phyloP scores from a whole-genome alignment of 2,113 vertebrate species.

The Ascaphus truei region DNA sequence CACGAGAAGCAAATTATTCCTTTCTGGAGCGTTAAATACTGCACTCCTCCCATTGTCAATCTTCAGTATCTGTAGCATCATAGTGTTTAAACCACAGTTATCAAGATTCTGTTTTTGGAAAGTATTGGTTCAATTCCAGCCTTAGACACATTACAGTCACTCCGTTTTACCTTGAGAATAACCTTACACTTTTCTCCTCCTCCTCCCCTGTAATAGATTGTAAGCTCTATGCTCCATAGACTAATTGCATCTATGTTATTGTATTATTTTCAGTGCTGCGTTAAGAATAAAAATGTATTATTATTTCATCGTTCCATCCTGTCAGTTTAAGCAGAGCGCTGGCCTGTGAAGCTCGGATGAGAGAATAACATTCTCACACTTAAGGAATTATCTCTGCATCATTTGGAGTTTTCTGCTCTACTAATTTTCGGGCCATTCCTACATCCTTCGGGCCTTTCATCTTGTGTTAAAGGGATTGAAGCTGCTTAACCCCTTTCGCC shows the following conservation, averaged over 20 bases:
- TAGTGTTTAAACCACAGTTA: no score
- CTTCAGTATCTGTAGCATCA: no score
- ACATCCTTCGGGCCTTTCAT: slow-evolving; percentile 38
- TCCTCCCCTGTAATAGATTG: background rate
- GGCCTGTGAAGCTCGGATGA: slow-evolving; percentile 41
- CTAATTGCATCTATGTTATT: background rate
- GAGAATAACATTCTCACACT: slow-evolving; percentile 57
- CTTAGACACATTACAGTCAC: no score
- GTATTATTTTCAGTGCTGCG: slow-evolving; percentile 5
- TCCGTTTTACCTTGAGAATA: no score
- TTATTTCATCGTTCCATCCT: slow-evolving; percentile 35
- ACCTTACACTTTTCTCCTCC: no score
- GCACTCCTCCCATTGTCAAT: no score
- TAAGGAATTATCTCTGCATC: slow-evolving; percentile 63
- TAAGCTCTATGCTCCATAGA: background rate
- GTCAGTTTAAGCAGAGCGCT: slow-evolving; percentile 31
- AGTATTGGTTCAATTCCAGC: no score
- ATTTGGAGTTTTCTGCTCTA: slow-evolving; percentile 64
- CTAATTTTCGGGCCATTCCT: slow-evolving; percentile 50
- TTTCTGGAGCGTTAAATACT: no score
- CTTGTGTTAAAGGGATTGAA: slow-evolving; percentile 48
- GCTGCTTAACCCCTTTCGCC: background rate
- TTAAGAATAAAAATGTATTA: slow-evolving; percentile 31
- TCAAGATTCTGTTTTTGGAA: no score
- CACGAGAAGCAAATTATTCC: no score